A percentile compares a stretch with the other conserved stretches of the same genome.
phyloP scores from a whole-genome alignment of 2,888 invertebrate species.

The Quadriops clusia region DNA sequence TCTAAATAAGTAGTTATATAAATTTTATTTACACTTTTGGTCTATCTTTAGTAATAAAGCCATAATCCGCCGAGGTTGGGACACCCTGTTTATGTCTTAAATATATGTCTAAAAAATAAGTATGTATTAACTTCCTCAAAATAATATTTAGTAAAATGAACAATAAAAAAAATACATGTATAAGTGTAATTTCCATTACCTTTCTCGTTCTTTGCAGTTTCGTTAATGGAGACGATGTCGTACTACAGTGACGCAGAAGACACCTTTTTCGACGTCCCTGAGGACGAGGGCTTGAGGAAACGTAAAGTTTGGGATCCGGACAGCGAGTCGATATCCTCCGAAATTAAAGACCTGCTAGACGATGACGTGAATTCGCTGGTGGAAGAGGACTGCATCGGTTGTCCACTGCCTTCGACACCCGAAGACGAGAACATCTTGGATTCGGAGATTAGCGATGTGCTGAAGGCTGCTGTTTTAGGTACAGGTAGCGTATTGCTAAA shows the following conservation, averaged over 20 bases:
- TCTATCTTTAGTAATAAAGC: no score
- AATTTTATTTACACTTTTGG: no score
- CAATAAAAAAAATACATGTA: no score
- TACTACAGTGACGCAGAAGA: constrained; percentile 38
- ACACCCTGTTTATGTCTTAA: no score
- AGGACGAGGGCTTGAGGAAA: constrained; percentile 24
- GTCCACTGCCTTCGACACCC: constrained; percentile 75
- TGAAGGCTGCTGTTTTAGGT: constrained; percentile 69
- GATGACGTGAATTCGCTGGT: constrained; percentile 39
- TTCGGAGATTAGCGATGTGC: constrained; percentile 76
- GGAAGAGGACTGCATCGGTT: constrained; percentile 72
- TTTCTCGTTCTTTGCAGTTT: neutral
- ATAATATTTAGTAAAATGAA: no score
- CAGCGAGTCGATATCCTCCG: constrained; percentile 34
- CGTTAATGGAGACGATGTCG: no score
- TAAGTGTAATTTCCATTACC: neutral
- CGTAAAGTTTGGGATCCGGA: constrained; percentile 36
- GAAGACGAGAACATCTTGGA: constrained; percentile 75
- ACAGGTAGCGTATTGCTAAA: constrained; percentile 28
- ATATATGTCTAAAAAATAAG: no score
- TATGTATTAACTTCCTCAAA: no score
- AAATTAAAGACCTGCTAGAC: constrained; percentile 39
- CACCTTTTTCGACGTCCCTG: constrained; percentile 26
- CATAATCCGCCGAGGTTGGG: no score
- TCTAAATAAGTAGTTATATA: no score